Percentiles rank a stretch among this genome's conserved stretches.
These are phyloP conservation scores for Lasaia peninsularis DNA, from an alignment of 1,140 invertebrate species.

Conservation along the genomic window DNA sequence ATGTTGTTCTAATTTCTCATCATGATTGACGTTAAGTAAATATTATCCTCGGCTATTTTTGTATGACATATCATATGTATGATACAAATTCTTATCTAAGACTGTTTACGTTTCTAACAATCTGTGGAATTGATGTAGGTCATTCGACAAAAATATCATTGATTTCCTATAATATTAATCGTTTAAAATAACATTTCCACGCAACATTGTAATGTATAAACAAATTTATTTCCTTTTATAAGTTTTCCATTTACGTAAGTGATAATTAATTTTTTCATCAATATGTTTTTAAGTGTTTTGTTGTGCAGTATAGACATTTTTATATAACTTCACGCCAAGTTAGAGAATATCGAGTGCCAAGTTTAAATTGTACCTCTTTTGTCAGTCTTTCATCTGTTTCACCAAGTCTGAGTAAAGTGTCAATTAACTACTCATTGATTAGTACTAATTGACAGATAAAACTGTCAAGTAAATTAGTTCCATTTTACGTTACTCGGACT, in stretches of 20 bases:
- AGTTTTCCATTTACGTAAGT: background rate
- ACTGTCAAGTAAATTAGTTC: no score
- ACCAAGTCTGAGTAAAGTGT: no score
- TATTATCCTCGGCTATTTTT: background rate
- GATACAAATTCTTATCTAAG: background rate
- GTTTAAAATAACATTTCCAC: background rate
- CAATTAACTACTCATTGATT: no score
- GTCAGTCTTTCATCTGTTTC: no score
- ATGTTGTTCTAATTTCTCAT: background rate
- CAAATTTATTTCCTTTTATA: background rate
- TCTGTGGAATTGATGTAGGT: background rate
- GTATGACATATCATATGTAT: no score
- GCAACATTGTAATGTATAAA: background rate
- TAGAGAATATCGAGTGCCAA: no score
- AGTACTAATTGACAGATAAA: no score
- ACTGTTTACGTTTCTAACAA: background rate
- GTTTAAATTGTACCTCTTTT: no score
- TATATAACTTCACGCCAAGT: no score
- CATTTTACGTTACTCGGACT: no score
- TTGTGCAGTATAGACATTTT: no score
- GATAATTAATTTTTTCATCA: background rate
- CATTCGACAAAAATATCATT: slow-evolving; percentile 2
- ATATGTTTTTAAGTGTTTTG: no score
- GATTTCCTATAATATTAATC: background rate
- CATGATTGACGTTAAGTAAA: background rate